Evolutionary conservation across 2,888 invertebrate species (phyloP).

Genomic region (Antitype chi): DNA sequence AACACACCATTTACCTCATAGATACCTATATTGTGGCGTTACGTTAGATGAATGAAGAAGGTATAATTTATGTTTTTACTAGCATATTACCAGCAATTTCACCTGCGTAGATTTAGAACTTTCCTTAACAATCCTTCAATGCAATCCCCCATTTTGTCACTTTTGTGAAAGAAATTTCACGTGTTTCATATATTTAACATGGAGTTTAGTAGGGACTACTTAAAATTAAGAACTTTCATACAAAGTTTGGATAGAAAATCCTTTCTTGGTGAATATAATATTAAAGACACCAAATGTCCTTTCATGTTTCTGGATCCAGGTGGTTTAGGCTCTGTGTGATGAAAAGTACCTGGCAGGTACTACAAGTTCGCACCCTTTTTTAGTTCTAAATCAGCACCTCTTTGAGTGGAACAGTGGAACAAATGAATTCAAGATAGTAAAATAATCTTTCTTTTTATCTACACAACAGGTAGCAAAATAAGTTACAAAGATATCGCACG

Average conservation of each 20-base stretch:
- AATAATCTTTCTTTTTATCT: conserved; percentile 23
- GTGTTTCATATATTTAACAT: not conserved
- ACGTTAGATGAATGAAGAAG: not conserved
- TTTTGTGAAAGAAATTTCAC: not conserved
- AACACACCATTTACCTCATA: not conserved
- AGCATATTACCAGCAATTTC: not conserved
- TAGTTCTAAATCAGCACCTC: conserved; percentile 9
- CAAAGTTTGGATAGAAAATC: not conserved
- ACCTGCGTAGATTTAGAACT: not conserved
- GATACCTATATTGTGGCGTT: not conserved
- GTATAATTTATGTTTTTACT: not conserved
- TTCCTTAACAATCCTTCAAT: not conserved
- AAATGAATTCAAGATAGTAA: conserved; percentile 8
- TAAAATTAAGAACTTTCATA: not conserved
- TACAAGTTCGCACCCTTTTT: not conserved
- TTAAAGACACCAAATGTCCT: not conserved
- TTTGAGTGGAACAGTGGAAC: not conserved
- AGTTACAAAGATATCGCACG: conserved; percentile 64
- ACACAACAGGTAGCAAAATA: conserved; percentile 67
- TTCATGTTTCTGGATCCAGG: too few relatives aligned
- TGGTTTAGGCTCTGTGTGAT: too few relatives aligned
- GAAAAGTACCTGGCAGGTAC: not conserved
- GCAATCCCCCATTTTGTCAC: not conserved
- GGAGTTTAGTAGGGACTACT: too few relatives aligned
- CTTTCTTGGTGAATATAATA: not conserved